Base-by-base conservation (phyloP, 2,797 vertebrate species). In the Caiman crocodilus region DNA sequence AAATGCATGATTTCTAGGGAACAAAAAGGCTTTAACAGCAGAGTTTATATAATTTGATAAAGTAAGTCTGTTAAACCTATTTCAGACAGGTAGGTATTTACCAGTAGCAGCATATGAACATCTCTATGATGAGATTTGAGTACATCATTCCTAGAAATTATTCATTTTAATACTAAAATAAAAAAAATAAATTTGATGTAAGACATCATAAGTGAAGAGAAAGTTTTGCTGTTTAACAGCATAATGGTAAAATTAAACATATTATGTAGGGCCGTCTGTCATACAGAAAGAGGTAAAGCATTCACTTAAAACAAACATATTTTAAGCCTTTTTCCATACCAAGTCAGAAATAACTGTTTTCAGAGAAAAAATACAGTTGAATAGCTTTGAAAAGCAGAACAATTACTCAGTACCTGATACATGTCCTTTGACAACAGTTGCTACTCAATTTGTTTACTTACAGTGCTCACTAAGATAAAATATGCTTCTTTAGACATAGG, bases 381-480 rank as follows among this genome's bases (percentile, higher is more conserved):
- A 78, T 25, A 92, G 30, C 61, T 80, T 88, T 89, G 59, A 90
- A 17, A 85, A 95, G 77, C n/a, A 87, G 32, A 82, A 60, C 13
- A 86, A 92, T 90, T 87, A 65, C 21, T 81, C 61, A 78, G 25
- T 89, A 84, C 64, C 59, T 79, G 57, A 90, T 83, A 85, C 81
- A 88, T 83, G 94, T 90, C 73, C 32, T 81, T 32, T 92, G 73
- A 91, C 92, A 95, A 90, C 94, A 96, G 73, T 55, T 93, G 89
- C 77, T 96, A 78, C 63, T 90, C 59, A 91, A 71, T 92, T 88
- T 84, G 92, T 75, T 90, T 95, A 89, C 76, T 82, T 57, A 93
- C 55, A 65, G 85, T 76, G 61, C 67, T 73, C 69, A 50, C 69
- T 84, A 85, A 75, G 84, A 73, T 93, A 94, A 96, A 87, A 88